phyloP scores from a whole-genome alignment of 2,888 invertebrate genomes.

The Nomada ferruginata region DNA sequence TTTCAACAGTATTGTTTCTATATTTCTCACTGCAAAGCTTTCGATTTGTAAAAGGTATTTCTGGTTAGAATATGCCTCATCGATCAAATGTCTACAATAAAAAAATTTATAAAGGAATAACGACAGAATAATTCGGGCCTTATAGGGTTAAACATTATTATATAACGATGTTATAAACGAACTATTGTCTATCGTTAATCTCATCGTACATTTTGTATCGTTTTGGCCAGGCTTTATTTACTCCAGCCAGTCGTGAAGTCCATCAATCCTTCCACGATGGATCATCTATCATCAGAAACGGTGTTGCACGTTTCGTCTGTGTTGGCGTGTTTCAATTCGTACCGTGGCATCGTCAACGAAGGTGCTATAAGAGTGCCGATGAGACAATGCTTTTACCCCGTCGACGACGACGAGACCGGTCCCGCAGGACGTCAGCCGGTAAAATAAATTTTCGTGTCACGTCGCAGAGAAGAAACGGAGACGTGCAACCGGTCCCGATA shows the following conservation, averaged over 20 bases:
- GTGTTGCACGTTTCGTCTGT: neutral
- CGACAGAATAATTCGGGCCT: no score
- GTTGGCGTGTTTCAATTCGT: slow-evolving; percentile 13
- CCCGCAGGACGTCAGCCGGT: slow-evolving; percentile 5
- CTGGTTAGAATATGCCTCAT: no score
- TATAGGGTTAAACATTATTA: no score
- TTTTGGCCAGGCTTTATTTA: neutral
- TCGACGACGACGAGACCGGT: slow-evolving; percentile 15
- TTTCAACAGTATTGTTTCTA: no score
- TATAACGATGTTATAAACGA: neutral
- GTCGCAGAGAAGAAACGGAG: slow-evolving; percentile 26
- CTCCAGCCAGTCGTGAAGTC: neutral
- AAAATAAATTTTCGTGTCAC: slow-evolving; percentile 43
- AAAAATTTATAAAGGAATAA: no score
- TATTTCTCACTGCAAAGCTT: no score
- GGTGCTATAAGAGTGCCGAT: slow-evolving; percentile 13
- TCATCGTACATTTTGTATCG: no score
- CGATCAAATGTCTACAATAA: no score
- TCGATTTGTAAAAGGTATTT: no score
- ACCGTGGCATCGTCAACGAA: slow-evolving; percentile 1
- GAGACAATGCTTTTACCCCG: slow-evolving; percentile 34
- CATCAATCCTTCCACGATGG: neutral
- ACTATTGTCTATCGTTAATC: neutral
- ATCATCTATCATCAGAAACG: slow-evolving; percentile 6
- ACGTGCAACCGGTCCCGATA: slow-evolving; percentile 33